Conservation (phyloP, 2,888 invertebrate genomes). For the Steinernema carpocapsae region DNA sequence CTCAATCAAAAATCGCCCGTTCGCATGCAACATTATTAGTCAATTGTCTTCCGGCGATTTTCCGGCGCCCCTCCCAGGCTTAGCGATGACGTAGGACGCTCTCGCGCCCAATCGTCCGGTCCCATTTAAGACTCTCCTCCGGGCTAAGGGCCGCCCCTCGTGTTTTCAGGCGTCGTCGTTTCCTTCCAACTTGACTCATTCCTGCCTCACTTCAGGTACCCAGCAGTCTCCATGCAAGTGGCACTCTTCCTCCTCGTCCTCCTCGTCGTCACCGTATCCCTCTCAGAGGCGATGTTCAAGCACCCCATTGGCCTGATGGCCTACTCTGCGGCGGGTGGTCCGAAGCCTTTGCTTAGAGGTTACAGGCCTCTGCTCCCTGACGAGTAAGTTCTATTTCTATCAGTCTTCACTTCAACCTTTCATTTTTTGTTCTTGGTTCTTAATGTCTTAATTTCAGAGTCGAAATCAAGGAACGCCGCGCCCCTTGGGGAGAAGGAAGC, state of each 20-base stretch:
- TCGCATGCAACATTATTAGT: conserved; percentile 28
- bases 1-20: conserved; percentile 16
- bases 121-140: background rate
- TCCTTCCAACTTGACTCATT: background rate
- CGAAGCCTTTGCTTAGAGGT: background rate
- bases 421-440: background rate
- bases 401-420: background rate
- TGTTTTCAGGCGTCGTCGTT: background rate
- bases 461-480: conserved; percentile 36
- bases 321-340: conserved; percentile 21
- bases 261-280: conserved; percentile 21
- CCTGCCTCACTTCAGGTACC: conserved; percentile 27
- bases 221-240: conserved; percentile 22
- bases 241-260: conserved; percentile 19
- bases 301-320: conserved; percentile 22
- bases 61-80: background rate
- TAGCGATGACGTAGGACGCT: background rate
- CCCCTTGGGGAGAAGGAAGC: conserved; percentile 19
- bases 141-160: background rate
- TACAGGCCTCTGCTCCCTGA: conserved; percentile 23
- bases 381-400: conserved; percentile 8
- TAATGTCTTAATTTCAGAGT: background rate
- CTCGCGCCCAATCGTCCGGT: too few relatives aligned
- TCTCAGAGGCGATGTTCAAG: conserved; percentile 24
- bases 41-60: conserved; percentile 33